phyloP scores from a whole-genome alignment of 2,888 invertebrate species.

The Melieria picta region DNA sequence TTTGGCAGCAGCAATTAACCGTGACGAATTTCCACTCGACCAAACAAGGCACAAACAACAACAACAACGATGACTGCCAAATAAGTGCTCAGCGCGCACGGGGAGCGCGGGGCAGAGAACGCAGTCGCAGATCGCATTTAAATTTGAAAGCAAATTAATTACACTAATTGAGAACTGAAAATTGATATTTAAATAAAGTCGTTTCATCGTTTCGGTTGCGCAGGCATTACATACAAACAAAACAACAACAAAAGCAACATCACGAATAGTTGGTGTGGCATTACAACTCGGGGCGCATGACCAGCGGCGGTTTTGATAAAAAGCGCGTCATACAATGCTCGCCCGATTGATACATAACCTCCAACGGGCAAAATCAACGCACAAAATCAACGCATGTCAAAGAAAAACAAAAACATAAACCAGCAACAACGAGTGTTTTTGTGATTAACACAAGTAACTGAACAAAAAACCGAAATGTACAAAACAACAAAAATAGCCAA shows the following conservation, averaged over 20 bases:
- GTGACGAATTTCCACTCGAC: background rate
- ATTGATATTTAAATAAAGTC: constrained; percentile 39
- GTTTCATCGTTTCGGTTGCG: constrained; percentile 1
- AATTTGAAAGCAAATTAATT: constrained; percentile 17
- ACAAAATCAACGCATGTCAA: constrained; percentile 37
- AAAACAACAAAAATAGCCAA: constrained; percentile 23
- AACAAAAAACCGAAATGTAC: background rate
- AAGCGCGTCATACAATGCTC: constrained; percentile 36
- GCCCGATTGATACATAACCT: constrained; percentile 57
- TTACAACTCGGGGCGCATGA: constrained; percentile 9
- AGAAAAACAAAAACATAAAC: constrained; percentile 29
- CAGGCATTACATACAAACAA: background rate
- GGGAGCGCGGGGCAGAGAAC: too few species aligned
- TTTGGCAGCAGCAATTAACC: background rate
- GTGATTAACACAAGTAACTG: background rate
- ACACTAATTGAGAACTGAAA: constrained; percentile 35
- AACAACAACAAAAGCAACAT: constrained; percentile 13
- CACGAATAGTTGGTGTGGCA: background rate
- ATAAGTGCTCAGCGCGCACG: too few species aligned
- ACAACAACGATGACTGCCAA: too few species aligned
- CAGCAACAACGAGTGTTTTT: background rate
- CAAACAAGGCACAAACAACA: background rate
- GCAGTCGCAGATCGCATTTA: too few species aligned
- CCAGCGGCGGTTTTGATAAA: constrained; percentile 35
- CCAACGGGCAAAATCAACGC: constrained; percentile 41